Conservation (phyloP, 2,888 invertebrate species). For the Hoplodrina blanda region DNA sequence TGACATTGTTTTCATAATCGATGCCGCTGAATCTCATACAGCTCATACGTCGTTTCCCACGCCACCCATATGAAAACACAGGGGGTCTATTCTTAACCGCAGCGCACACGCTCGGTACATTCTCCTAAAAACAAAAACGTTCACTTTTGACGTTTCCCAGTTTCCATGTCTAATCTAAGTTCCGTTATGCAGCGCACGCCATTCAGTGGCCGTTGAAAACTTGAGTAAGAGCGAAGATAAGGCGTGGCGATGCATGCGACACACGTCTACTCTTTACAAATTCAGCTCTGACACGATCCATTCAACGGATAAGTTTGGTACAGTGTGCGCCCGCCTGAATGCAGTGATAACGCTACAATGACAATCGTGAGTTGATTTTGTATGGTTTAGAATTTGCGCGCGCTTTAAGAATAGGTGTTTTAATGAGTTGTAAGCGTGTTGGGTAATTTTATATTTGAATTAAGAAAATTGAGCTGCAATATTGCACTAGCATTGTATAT, state of each 20-base stretch:
- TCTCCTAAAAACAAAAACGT: constrained; percentile 51
- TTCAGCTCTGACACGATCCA: constrained; percentile 86
- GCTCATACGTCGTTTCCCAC: constrained; percentile 4
- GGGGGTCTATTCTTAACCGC: constrained; percentile 31
- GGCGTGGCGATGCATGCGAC: constrained; percentile 84
- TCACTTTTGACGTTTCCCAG: constrained; percentile 62
- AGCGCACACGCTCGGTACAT: constrained; percentile 21
- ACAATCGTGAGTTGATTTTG: constrained; percentile 78
- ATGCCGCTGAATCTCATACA: background rate
- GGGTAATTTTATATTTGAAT: constrained; percentile 35
- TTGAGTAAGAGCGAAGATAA: constrained; percentile 84
- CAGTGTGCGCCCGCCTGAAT: constrained; percentile 81
- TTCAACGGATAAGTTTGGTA: constrained; percentile 87
- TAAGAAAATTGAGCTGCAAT: constrained; percentile 17
- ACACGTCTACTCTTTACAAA: constrained; percentile 90
- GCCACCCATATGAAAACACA: background rate
- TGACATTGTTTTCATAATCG: background rate
- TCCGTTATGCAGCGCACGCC: constrained; percentile 68
- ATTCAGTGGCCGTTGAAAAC: constrained; percentile 76
- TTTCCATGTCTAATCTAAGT: constrained; percentile 71
- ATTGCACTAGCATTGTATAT: constrained; percentile 18
- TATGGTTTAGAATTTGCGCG: constrained; percentile 58
- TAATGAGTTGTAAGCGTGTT: constrained; percentile 55
- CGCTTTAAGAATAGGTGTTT: constrained; percentile 57
- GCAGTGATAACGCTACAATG: constrained; percentile 85